phyloP scores from a whole-genome alignment of 1,140 invertebrate genomes.

The Heliconius hewitsoni region DNA sequence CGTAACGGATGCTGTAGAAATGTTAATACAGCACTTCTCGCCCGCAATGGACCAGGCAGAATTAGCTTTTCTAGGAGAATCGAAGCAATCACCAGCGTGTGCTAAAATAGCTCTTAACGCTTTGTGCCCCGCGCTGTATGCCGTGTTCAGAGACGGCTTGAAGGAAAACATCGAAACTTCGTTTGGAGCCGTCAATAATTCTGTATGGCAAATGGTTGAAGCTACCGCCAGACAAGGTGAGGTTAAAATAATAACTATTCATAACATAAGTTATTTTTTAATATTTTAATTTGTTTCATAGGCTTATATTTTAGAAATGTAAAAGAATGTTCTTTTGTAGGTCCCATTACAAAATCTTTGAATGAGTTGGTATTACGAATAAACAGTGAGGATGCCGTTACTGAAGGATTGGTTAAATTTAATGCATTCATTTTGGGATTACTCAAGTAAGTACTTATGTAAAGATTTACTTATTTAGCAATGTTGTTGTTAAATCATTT shows the following conservation, averaged over 20 bases:
- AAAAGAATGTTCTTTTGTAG: slow-evolving; percentile 57
- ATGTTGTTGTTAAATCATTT: background rate
- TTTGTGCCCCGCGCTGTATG: slow-evolving; percentile 91
- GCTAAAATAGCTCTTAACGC: slow-evolving; percentile 87
- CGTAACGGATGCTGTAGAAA: slow-evolving; percentile 85
- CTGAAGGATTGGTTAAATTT: slow-evolving; percentile 93
- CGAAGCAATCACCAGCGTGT: slow-evolving; percentile 83
- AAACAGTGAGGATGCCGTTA: slow-evolving; percentile 91
- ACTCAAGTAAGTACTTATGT: slow-evolving; percentile 87
- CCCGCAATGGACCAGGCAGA: slow-evolving; percentile 81
- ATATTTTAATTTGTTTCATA: background rate
- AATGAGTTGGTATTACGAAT: slow-evolving; percentile 93
- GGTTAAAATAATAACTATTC: slow-evolving; percentile 10
- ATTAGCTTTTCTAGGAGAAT: slow-evolving; percentile 81
- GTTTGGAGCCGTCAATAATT: slow-evolving; percentile 93
- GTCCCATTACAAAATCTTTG: slow-evolving; percentile 90
- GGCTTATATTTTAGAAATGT: background rate
- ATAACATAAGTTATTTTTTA: no score
- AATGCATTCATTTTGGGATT: slow-evolving; percentile 94
- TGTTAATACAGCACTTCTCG: slow-evolving; percentile 84
- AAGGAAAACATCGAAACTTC: slow-evolving; percentile 90
- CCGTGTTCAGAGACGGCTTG: slow-evolving; percentile 91
- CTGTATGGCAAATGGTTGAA: slow-evolving; percentile 94
- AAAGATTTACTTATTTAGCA: background rate
- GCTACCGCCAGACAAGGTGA: slow-evolving; percentile 91